Base-by-base conservation (phyloP, 2,888 invertebrate species). In the Orthonevra nobilis region DNA sequence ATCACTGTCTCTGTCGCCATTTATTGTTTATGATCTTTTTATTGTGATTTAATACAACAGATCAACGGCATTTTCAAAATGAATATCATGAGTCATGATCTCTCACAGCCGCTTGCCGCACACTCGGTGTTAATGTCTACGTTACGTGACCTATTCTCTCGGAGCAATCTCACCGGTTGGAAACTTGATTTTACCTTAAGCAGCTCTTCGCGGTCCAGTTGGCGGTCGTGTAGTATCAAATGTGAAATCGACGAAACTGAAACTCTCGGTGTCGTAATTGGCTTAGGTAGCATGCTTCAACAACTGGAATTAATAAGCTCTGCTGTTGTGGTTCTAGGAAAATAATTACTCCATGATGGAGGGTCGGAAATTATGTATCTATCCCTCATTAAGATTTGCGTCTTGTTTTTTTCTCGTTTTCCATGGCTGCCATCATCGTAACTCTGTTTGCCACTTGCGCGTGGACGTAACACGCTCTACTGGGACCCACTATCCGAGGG, bases 71-170 rank as follows among this genome's bases (percentile, higher is more conserved):
- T 56, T 50, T 15, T 10, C 7, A 32, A 32, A 32, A 32, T 20
- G n/a, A 9, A 52, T 26, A 12, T 40, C 38, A 42, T 58, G 58
- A 58, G n/a, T 58, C 58, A 44, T 58, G 42, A 42, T 42, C 28
- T 20, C 6, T n/a, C n/a, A n/a, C 32, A 58, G 32, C 42, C 20
- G 42, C 12, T 58, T 56, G 32, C 42, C 40, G 42, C 58, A 20
- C 19, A 23, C 2, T 12, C 14, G 42, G n/a, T 7, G 32, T 42
- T 42, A 5, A 4, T 3, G 42, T 14, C 28, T 58, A 20, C 30
- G 42, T 58, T 58, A 58, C 58, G 42, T 58, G 58, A 58, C 42
- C 58, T 42, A 58, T 42, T 56, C 56, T 26, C 54, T n/a, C 19
- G n/a, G n/a, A 23, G 34, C 30, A 23, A 19, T 28, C 30, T 44